These are phyloP conservation scores for Geococcyx californianus DNA, from an alignment of 2,113 vertebrate species.

Conservation along the genomic window DNA sequence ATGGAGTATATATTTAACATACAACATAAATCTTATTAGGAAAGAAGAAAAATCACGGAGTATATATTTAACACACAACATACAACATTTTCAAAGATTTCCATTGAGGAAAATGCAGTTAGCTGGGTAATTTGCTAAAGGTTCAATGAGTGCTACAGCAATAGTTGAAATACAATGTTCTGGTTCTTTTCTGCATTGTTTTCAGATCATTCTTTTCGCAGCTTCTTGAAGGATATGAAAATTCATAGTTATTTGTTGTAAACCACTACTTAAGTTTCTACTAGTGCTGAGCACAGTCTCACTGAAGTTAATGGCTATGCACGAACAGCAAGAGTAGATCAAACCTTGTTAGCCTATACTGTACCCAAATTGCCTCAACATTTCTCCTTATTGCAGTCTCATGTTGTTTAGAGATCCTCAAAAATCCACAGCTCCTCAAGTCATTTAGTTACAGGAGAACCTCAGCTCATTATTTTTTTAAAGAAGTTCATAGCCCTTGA, in stretches of 20 bases:
- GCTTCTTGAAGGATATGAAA: not conserved
- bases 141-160: not conserved
- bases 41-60: not conserved
- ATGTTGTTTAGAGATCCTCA: not conserved
- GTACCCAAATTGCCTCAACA: not conserved
- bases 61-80: not conserved
- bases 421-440: not conserved
- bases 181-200: not conserved
- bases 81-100: not conserved
- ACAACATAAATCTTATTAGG: not conserved
- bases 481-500: not conserved
- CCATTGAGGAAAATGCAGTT: not conserved
- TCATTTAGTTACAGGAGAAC: not conserved
- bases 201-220: not conserved
- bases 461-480: not conserved
- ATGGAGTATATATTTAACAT: not conserved
- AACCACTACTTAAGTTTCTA: not conserved
- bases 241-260: not conserved
- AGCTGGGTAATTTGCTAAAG: not conserved
- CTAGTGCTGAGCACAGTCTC: not conserved
- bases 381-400: not conserved
- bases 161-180: not conserved
- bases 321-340: not conserved
- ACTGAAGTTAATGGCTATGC: not conserved
- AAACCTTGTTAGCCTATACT: not conserved